A percentile compares a stretch with the other conserved stretches of the same genome.
Conservation (phyloP, 2,888 invertebrate species). For the Stenodema calcarata region DNA sequence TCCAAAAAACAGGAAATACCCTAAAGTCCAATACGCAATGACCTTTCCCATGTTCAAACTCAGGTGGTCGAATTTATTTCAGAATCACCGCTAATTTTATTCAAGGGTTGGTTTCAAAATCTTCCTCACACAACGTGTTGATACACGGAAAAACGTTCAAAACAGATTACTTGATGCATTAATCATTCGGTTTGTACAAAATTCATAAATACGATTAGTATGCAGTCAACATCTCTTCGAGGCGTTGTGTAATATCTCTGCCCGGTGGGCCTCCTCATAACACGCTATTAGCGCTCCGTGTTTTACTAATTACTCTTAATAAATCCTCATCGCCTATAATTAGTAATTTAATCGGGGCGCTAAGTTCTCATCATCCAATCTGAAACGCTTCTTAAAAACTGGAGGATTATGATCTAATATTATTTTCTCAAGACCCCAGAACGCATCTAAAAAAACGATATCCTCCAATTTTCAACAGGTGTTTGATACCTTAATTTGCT, state of each 20-base stretch:
- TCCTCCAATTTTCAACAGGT: neutral
- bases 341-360: neutral
- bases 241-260: neutral
- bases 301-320: neutral
- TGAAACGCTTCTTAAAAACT: neutral
- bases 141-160: neutral
- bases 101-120: neutral
- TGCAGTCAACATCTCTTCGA: neutral
- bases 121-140: neutral
- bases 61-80: neutral
- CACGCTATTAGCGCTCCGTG: neutral
- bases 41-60: too few relatives aligned
- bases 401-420: neutral
- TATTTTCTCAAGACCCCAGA: neutral
- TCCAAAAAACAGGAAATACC: too few relatives aligned
- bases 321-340: neutral
- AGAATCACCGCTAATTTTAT: neutral
- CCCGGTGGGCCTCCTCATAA: neutral
- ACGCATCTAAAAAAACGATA: too few relatives aligned
- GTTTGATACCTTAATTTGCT: neutral
- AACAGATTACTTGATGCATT: too few relatives aligned
- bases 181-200: neutral
- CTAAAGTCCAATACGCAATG: too few relatives aligned
- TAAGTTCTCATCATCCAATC: neutral
- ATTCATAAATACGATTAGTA: neutral